Percentiles rank a stretch among this genome's conserved stretches.
These are phyloP conservation scores for Apodemia duryi DNA, from an alignment of 2,888 invertebrate species.

Conservation along the genomic window DNA sequence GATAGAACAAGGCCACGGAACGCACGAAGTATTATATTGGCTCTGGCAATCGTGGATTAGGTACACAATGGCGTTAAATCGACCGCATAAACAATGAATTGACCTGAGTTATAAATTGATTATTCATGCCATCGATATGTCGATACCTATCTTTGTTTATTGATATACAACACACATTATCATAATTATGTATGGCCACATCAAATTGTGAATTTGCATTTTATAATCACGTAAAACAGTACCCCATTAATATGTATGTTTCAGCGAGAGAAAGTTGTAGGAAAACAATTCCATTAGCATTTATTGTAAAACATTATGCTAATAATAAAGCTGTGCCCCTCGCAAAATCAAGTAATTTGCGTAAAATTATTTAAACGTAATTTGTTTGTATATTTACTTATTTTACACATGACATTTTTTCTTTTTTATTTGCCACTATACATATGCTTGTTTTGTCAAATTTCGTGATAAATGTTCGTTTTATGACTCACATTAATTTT, in stretches of 20 bases:
- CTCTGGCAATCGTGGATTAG: too few species aligned
- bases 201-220: slow-evolving; percentile 9
- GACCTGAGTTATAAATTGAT: not conserved
- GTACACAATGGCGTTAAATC: too few species aligned
- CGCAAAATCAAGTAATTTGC: not conserved
- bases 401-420: too few species aligned
- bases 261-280: not conserved
- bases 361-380: not conserved
- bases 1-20: too few species aligned
- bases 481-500: too few species aligned
- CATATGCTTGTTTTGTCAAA: too few species aligned
- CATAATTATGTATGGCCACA: slow-evolving; percentile 1
- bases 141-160: not conserved
- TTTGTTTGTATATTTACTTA: not conserved
- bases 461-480: too few species aligned
- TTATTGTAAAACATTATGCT: slow-evolving; percentile 11
- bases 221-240: slow-evolving; percentile 20
- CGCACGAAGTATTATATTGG: too few species aligned
- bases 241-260: slow-evolving; percentile 18
- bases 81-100: too few species aligned
- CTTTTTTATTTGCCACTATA: too few species aligned
- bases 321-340: slow-evolving; percentile 1
- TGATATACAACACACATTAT: not conserved
- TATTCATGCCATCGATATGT: not conserved
- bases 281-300: slow-evolving; percentile 12